Conservation (phyloP, 2,888 invertebrate genomes). For the Cheilosia soror region DNA sequence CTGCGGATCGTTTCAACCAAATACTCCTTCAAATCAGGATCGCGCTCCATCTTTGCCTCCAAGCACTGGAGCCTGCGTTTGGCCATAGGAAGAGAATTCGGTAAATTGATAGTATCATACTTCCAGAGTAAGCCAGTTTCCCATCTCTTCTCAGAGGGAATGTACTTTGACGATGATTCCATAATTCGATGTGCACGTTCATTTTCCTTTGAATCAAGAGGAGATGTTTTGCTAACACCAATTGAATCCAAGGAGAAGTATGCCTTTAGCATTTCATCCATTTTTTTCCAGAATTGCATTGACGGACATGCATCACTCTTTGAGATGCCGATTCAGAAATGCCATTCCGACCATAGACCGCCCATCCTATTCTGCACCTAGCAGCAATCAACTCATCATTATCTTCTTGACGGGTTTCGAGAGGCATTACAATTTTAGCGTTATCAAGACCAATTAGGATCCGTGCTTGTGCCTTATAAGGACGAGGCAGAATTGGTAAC, state of each 20-base stretch:
- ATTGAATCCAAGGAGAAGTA: conserved; percentile 63
- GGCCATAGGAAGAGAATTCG: conserved; percentile 61
- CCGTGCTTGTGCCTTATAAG: conserved; percentile 45
- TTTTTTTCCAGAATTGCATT: conserved; percentile 36
- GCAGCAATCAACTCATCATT: conserved; percentile 47
- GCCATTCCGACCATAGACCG: conserved; percentile 49
- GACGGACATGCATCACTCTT: conserved; percentile 54
- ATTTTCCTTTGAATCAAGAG: conserved; percentile 55
- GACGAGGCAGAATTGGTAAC: conserved; percentile 36
- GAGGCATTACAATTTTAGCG: conserved; percentile 50
- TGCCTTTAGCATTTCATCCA: conserved; percentile 55
- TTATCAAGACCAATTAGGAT: conserved; percentile 51
- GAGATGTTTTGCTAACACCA: conserved; percentile 18
- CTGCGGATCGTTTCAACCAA: conserved; percentile 49
- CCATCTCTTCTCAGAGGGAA: conserved; percentile 40
- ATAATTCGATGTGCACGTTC: conserved; percentile 51
- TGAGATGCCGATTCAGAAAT: not conserved
- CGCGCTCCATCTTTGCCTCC: conserved; percentile 47
- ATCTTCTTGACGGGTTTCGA: conserved; percentile 40
- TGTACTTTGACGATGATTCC: conserved; percentile 45
- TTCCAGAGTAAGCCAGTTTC: conserved; percentile 52
- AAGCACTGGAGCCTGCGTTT: conserved; percentile 43
- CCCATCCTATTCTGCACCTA: conserved; percentile 65
- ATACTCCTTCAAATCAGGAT: conserved; percentile 33
- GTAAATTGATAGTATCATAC: conserved; percentile 44